Conservation (phyloP, 2,113 vertebrate species). For the Formicarius rufipectus region DNA sequence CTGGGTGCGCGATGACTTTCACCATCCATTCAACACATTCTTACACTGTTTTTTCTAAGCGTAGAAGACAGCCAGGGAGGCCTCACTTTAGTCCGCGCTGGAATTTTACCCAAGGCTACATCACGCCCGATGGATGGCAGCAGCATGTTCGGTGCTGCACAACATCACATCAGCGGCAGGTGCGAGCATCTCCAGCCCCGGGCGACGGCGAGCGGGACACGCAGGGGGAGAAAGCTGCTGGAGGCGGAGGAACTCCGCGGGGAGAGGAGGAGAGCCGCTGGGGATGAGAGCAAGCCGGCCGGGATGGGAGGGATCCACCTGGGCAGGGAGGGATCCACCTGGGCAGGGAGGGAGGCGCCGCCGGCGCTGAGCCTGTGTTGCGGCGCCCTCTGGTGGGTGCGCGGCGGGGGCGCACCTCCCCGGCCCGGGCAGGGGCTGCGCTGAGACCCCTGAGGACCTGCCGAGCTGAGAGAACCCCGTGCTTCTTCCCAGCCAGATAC, state of each 20-base stretch:
- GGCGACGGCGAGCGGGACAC: neutral
- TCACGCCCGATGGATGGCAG: rapidly evolving
- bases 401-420: rapidly evolving
- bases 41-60: neutral
- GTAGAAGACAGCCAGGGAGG: neutral
- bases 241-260: neutral
- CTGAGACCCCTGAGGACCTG: rapidly evolving
- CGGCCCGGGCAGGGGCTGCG: neutral
- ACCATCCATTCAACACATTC: neutral
- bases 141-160: rapidly evolving
- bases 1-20: neutral
- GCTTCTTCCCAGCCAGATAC: neutral
- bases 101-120: neutral
- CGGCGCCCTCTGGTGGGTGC: neutral
- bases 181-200: no score
- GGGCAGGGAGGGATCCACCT: no score
- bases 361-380: neutral
- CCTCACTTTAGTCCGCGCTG: neutral
- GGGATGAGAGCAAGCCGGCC: no score
- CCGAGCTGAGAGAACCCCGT: rapidly evolving
- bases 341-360: neutral
- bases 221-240: no score
- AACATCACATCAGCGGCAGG: rapidly evolving
- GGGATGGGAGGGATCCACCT: neutral
- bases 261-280: rapidly evolving